Evolutionary conservation across 2,797 vertebrate genomes (phyloP), one percentile per base, ranked within the genome.

Genomic region (Sebastes paucispinis): DNA sequence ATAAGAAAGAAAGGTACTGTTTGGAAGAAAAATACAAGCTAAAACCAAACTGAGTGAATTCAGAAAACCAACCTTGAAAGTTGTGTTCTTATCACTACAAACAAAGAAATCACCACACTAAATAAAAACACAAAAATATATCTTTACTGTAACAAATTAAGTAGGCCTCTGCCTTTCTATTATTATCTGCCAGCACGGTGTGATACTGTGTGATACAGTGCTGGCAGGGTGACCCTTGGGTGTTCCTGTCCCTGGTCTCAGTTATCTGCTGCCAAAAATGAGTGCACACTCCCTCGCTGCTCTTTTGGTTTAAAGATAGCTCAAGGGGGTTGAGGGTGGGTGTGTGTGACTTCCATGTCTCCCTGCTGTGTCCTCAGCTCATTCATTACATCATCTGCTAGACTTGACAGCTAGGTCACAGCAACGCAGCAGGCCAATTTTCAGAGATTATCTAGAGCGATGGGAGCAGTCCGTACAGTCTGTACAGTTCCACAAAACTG

Each of bases 291-390:
- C 89, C 86, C 83, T 89, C 10, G 20, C 69, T 82, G 82, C 82
- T 86, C 80, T 79, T 85, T 85, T 68, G 77, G 90, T 89, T 89
- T 91, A 92, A 94, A 93, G 92, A 94, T 92, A 94, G 93, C 90
- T 82, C 74, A 47, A 24, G 69, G 70, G 79, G 78, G 43, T 65
- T 63, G 78, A 73, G 36, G 59, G 50, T 69, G 80, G 73, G 72
- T 59, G 72, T 6, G 52, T 70, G 55, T 58, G 43, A 81, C 77
- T 79, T 81, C 71, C 39, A 18, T 73, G 34, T 67, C 34, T 70
- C 67, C 65, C 55, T n/a, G 24, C 81, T 68, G 64, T 25, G 55
- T 39, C 32, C 22, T 9, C 54, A 52, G 34, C 80, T 73, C 74
- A 75, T 79, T 87, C 75, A 89, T 88, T 89, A 84, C 75, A 90